Base-by-base conservation (phyloP, 1,140 invertebrate species). In the Brachionus koreanus region DNA sequence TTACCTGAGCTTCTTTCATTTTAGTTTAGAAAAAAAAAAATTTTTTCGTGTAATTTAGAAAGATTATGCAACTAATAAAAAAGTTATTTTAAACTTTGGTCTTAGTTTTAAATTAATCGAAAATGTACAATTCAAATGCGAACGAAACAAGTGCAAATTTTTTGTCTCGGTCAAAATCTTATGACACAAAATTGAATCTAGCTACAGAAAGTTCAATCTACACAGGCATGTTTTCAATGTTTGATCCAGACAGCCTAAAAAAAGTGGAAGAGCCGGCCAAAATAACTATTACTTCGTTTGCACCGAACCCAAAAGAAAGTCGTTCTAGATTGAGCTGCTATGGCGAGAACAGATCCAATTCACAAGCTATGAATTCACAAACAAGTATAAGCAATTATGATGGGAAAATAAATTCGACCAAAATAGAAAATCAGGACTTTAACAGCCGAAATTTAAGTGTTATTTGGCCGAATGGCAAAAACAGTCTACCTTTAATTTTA, bases 381-480 rank as follows among this genome's bases (percentile, higher is more conserved):
- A 46, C 37, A 6, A 74, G 25, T 5, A 46, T 46, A 10, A 72
- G 39, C 37, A 72, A 72, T 42, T 35, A 5, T 5, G 43, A 74
- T 74, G 23, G 7, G 9, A 46, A 25, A 25, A 10, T n/a, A 9
- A 72, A n/a, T n/a, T 42, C n/a, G 5, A 72, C 1, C 10, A 72
- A 46, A 5, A 74, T 9, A 46, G 37, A 25, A 74, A 39, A 37
- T 72, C 37, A 74, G 10, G 42, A 74, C n/a, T 46, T 25, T 10
- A 74, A 74, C 25, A 74, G n/a, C n/a, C 39, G 69, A 25, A 74
- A 74, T 74, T 35, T 79, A n/a, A 79, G 76, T 79, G 23, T 79
- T 13, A 12, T 61, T 13, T 88, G 87, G 87, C 87, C 87, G 65
- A 87, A 87, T 12, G 87, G 86, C 84, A 85, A 84, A 25, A 87